Conservation (phyloP, 2,797 vertebrate genomes). For the Discoglossus pictus region DNA sequence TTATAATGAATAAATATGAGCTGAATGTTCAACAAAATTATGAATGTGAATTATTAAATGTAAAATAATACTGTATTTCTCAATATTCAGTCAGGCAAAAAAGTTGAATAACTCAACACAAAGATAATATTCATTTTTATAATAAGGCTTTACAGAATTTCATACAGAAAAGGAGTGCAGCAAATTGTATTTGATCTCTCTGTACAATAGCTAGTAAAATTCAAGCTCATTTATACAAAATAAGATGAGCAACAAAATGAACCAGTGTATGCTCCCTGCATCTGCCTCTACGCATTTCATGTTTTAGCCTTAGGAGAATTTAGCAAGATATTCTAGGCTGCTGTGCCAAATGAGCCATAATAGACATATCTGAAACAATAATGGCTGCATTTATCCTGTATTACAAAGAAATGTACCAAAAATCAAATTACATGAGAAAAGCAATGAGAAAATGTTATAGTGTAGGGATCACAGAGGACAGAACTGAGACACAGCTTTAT, state of each 20-base stretch:
- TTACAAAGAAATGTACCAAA: conserved; percentile 44
- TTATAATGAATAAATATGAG: too few relatives aligned
- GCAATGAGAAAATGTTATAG: conserved; percentile 35
- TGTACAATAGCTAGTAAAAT: conserved; percentile 33
- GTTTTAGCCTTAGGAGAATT: conserved; percentile 46
- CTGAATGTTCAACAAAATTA: too few relatives aligned
- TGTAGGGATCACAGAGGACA: background rate
- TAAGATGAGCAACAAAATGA: conserved; percentile 35
- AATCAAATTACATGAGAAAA: conserved; percentile 43
- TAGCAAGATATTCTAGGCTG: conserved; percentile 33
- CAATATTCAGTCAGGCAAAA: too few relatives aligned
- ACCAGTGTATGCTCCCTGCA: conserved; percentile 19
- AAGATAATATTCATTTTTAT: background rate
- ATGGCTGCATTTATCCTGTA: conserved; percentile 39
- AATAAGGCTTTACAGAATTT: background rate
- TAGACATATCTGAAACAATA: conserved; percentile 42
- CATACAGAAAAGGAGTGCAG: conserved; percentile 7
- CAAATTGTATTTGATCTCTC: conserved; percentile 29
- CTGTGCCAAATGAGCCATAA: conserved; percentile 47
- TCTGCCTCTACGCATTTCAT: conserved; percentile 32
- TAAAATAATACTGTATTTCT: too few relatives aligned
- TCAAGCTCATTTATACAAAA: conserved; percentile 32
- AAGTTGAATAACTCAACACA: too few relatives aligned
- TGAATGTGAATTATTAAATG: too few relatives aligned
- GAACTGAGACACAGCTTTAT: background rate